Evolutionary conservation across 2,888 invertebrate genomes (phyloP).

Genomic region (Drosophila bunnanda): DNA sequence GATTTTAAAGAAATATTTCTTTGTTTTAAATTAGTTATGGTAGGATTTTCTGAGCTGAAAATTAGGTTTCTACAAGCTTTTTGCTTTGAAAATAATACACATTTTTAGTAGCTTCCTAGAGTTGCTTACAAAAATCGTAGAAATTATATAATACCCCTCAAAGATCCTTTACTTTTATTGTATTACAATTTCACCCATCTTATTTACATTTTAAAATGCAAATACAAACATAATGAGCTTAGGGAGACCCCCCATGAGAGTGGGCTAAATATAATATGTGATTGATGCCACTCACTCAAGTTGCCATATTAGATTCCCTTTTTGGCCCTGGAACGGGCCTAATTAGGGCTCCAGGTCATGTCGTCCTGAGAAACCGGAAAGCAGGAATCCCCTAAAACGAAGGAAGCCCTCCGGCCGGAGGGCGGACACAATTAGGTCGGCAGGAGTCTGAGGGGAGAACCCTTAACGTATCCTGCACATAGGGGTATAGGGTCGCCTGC

Average conservation of each 20-base stretch:
- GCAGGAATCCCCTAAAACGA: not conserved
- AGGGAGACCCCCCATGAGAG: not conserved
- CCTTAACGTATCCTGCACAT: conserved; percentile 9
- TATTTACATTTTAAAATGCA: conserved; percentile 8
- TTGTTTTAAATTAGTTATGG: not conserved
- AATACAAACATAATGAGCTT: conserved; percentile 18
- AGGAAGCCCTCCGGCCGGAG: conserved; percentile 7
- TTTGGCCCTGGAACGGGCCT: conserved; percentile 29
- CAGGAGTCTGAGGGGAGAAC: not conserved
- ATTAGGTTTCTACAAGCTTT: not conserved
- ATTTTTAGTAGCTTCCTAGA: too few species aligned
- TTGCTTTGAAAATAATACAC: not conserved
- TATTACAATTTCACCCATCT: not conserved
- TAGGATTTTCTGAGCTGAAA: too few species aligned
- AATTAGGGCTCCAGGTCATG: conserved; percentile 63
- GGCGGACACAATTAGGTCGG: conserved; percentile 16
- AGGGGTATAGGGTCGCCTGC: conserved; percentile 31
- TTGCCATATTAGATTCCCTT: conserved; percentile 59
- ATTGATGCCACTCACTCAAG: conserved; percentile 1
- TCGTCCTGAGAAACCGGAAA: not conserved
- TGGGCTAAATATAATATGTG: conserved; percentile 7
- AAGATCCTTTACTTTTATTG: not conserved
- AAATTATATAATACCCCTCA: too few species aligned
- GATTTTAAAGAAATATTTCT: not conserved
- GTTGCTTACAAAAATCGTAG: too few species aligned